Percentiles rank a stretch among this genome's conserved stretches.
Evolutionary conservation across 64 coral and sea anemone species (phyloP).

Genomic region (Montipora foliosa): DNA sequence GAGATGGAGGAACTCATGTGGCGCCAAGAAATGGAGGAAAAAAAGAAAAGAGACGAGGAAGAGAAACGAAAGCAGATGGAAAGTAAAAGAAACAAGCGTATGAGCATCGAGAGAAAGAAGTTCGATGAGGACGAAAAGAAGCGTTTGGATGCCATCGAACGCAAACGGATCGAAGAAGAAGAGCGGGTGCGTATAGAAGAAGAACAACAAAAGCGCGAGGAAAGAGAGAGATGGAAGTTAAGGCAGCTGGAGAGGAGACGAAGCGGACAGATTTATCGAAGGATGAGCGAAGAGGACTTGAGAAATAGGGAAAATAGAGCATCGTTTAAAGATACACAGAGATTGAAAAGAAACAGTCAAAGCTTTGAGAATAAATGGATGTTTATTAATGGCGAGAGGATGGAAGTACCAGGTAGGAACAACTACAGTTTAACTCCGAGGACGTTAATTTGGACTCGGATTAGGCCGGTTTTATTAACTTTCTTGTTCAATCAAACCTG

Average conservation of each 20-base stretch:
- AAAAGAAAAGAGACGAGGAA: conserved; percentile 18
- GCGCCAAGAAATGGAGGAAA: conserved; percentile 27
- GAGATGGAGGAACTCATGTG: conserved; percentile 37
- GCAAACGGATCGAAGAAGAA: conserved; percentile 45
- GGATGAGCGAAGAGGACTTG: conserved; percentile 47
- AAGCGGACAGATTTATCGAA: conserved; percentile 27
- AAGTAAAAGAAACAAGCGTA: conserved; percentile 13
- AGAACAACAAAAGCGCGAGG: conserved; percentile 6
- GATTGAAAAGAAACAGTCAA: conserved; percentile 20
- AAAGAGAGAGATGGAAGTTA: conserved; percentile 52
- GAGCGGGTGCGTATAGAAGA: conserved; percentile 38
- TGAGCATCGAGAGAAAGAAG: conserved; percentile 56
- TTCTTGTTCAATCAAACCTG: too few species aligned
- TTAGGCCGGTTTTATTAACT: too few species aligned
- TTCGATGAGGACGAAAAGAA: conserved; percentile 67
- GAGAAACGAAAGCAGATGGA: conserved; percentile 33
- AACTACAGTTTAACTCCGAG: neutral
- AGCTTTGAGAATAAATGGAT: conserved; percentile 38
- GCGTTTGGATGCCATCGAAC: conserved; percentile 55
- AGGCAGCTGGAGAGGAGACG: conserved; percentile 34
- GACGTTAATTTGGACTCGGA: too few species aligned
- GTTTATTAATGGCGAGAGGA: conserved; percentile 26
- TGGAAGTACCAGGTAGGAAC: conserved; percentile 34
- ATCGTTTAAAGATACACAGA: conserved; percentile 38
- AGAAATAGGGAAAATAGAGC: conserved; percentile 35